Evolutionary conservation across 2,797 vertebrate species (phyloP), one percentile per base, ranked within the genome.

Genomic region (Leptodactylus fallax): DNA sequence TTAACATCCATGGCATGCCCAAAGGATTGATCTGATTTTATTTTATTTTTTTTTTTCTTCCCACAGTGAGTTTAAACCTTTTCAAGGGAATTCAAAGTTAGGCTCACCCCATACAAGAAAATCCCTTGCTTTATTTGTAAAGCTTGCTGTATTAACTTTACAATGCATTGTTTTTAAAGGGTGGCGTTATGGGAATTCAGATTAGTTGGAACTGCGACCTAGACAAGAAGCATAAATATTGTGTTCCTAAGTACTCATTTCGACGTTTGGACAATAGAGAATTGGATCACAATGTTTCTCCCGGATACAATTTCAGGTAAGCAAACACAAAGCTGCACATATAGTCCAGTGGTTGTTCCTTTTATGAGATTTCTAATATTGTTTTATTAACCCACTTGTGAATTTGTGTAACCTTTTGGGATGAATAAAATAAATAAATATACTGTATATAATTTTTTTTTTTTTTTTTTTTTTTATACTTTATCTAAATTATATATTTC

Each of bases 231-330:
- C 92, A 94, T n/a, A 90, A 93, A 83, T 89, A 90, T 72, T 98
- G 97, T 88, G 80, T 95, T 85, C 97, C 97, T 8, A 95, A 92
- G 53, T 98, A 98, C 85, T 96, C 94, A 89, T 98, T 98, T 93
- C 94, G 92, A 0, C 95, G 97, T 84, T 94, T 98, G 0, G 97
- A 98, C 91, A 96, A 92, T 90, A 96, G 94, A 88, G 90, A 95
- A 76, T 9, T 90, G 0, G 88, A 90, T 65, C 96, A 96, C 90
- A 96, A 95, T 0, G 94, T 97, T 65, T 96, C 97, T 0, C 96
- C 96, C 0, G 97, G 97, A 88, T 97, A 96, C 91, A 98, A 98
- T 91, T 98, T 98, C 93, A 97, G 97, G 97, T 97, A 90, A 69
- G 0, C 3, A 1, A 65, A 83, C 17, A 81, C 63, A 6, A 10